A percentile compares a stretch with the other conserved stretches of the same genome.
phyloP scores from a whole-genome alignment of 2,113 vertebrate genomes.

The Ctenomys sociabilis region DNA sequence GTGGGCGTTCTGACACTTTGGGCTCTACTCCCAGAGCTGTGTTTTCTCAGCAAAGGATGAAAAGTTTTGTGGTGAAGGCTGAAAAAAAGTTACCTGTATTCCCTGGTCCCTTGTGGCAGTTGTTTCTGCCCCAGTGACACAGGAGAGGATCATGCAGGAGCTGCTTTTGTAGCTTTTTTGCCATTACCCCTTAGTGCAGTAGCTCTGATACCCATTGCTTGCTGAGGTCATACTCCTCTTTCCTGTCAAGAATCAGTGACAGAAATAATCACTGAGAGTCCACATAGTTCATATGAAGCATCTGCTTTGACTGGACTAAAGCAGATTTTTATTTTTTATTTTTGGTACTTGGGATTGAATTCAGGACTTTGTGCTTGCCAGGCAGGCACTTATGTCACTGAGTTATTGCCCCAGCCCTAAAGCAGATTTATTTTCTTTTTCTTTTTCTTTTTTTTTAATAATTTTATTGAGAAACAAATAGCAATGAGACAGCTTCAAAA shows the following conservation, averaged over 20 bases:
- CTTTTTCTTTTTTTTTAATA: no score
- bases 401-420: no score
- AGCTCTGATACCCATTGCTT: neutral
- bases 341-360: neutral
- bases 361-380: no score
- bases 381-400: no score
- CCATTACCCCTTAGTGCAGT: neutral
- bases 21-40: neutral
- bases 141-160: neutral
- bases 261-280: neutral
- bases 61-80: neutral
- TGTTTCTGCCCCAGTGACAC: neutral
- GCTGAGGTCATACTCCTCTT: neutral
- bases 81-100: neutral
- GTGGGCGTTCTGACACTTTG: neutral
- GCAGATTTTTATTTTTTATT: neutral
- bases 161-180: neutral
- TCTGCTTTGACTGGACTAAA: neutral
- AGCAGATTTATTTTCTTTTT: no score
- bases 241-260: neutral
- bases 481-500: no score
- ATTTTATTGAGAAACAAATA: no score
- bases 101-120: neutral
- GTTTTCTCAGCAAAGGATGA: conserved; percentile 16
- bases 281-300: accelerated